Conservation (phyloP, 1,140 invertebrate genomes). For the Dinothrombium tinctorium region DNA sequence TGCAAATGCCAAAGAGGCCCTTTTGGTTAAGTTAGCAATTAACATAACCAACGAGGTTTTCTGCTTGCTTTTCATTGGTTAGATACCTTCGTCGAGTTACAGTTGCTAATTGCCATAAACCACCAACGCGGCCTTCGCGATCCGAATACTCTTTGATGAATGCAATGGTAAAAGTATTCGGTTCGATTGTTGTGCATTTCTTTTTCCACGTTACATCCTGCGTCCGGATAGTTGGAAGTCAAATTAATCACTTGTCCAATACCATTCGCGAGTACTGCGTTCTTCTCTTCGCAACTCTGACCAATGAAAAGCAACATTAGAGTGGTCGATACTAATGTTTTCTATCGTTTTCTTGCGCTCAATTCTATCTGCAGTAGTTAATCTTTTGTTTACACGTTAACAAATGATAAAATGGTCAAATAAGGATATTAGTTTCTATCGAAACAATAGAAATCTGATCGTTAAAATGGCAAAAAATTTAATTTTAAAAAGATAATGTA, state of each 20-base stretch:
- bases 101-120: conserved; percentile 48
- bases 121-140: conserved; percentile 47
- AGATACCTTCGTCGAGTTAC: conserved; percentile 30
- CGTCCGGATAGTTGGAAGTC: conserved; percentile 30
- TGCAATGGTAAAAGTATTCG: conserved; percentile 25
- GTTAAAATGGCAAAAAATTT: too few relatives aligned
- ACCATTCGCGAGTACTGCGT: conserved; percentile 34
- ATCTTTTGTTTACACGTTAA: too few relatives aligned
- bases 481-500: too few relatives aligned
- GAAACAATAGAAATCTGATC: too few relatives aligned
- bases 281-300: conserved; percentile 40
- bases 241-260: conserved; percentile 51
- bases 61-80: conserved; percentile 15
- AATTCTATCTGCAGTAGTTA: too few relatives aligned
- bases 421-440: too few relatives aligned
- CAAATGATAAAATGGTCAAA: too few relatives aligned
- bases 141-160: conserved; percentile 32
- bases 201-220: conserved; percentile 19
- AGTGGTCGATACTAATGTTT: background rate
- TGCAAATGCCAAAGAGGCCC: conserved; percentile 19
- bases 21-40: too few relatives aligned
- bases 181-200: conserved; percentile 16
- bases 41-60: too few relatives aligned
- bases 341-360: too few relatives aligned
- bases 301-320: conserved; percentile 14